These are phyloP conservation scores for Mustelus asterias DNA, from an alignment of 2,113 vertebrate genomes.

Conservation along the genomic window DNA sequence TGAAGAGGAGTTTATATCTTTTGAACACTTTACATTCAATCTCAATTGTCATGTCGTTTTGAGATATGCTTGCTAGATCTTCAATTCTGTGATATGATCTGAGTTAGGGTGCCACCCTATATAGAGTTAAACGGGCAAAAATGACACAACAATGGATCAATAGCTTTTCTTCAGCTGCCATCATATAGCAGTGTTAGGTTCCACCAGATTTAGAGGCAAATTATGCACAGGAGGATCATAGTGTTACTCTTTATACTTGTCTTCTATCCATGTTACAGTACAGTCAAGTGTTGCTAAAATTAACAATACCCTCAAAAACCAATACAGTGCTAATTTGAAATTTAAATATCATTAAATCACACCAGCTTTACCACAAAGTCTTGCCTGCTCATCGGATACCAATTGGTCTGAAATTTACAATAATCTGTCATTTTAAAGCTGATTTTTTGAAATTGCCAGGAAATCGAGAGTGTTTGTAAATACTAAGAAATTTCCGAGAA, in stretches of 20 bases:
- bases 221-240: neutral
- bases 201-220: neutral
- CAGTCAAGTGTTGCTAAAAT: neutral
- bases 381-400: neutral
- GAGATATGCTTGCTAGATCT: neutral
- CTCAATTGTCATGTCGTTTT: neutral
- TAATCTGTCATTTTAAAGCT: neutral
- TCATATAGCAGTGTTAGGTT: neutral
- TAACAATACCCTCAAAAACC: neutral
- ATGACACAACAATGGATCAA: neutral
- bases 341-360: neutral
- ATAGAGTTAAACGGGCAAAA: neutral
- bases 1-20: neutral
- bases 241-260: neutral
- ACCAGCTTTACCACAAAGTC: neutral
- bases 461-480: neutral
- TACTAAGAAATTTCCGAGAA: neutral
- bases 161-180: neutral
- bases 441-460: neutral
- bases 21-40: neutral
- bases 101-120: neutral
- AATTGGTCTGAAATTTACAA: neutral
- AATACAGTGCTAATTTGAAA: neutral
- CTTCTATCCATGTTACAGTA: neutral
- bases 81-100: neutral